These are phyloP conservation scores for Catajapyx aquilonaris DNA, from an alignment of 1,140 invertebrate species.

Conservation along the genomic window DNA sequence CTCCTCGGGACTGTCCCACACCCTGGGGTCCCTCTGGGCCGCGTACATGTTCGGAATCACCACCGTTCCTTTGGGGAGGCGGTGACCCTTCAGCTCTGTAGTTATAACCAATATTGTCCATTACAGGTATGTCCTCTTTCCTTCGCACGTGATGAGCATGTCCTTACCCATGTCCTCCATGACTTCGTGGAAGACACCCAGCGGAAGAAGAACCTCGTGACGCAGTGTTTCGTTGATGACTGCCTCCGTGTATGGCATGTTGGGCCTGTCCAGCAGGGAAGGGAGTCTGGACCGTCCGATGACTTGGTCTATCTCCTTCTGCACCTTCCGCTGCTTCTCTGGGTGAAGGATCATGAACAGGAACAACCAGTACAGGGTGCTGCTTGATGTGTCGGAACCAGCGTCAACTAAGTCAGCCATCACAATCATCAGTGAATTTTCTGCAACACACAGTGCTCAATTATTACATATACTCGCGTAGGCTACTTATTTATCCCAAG, in stretches of 20 bases:
- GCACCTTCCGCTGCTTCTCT: conserved; percentile 14
- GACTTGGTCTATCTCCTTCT: conserved; percentile 16
- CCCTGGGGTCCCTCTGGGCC: conserved; percentile 28
- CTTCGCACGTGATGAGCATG: conserved; percentile 6
- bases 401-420: conserved; percentile 53
- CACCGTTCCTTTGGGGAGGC: conserved; percentile 9
- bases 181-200: no score
- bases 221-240: no score
- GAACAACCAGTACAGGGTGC: conserved; percentile 44
- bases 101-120: no score
- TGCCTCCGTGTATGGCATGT: no score
- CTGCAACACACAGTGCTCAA: no score
- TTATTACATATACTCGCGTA: no score
- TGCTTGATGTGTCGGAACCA: conserved; percentile 46
- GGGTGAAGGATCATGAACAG: conserved; percentile 28
- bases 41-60: conserved; percentile 28
- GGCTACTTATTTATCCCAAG: no score
- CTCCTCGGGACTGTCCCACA: conserved; percentile 43
- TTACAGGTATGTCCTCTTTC: no score
- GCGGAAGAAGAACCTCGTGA: no score
- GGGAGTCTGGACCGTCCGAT: conserved; percentile 9
- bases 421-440: no score
- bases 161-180: background rate
- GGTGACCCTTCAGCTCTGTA: conserved; percentile 7
- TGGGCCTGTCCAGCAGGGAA: background rate